Base-by-base conservation (phyloP, 2,888 invertebrate genomes). In the Podabrus alpinus region DNA sequence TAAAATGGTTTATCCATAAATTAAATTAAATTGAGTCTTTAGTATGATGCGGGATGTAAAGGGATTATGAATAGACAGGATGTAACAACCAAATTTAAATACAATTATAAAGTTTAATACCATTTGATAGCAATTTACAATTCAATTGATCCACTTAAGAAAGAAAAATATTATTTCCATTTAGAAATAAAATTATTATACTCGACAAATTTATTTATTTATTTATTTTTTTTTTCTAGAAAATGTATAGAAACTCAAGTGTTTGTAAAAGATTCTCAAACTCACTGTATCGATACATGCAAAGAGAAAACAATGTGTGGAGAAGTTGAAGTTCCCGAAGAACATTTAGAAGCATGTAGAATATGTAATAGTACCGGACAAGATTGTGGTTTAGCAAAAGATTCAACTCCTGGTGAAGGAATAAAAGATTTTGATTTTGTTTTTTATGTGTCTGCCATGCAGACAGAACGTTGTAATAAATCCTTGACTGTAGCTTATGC, bases 401-500 rank as follows among this genome's bases (percentile, higher is more conserved):
- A 87, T 19, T 91, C 91, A 13, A 86, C 86, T 45, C 88, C 90
- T 0, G 93, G 94, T 16, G 86, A 88, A 60, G 95, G 97, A 3
- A 93, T 95, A 15, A 89, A 91, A 71, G 92, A 94, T 80, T 94
- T 97, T 0, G 98, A 99, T 88, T 99, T 99, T 87, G 94, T 99
- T 1, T 93, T 99, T 80, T 99, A 99, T 87, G 97, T 99, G 9
- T 98, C 98, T 5, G 97, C 98, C 0, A 92, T 96, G 84, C 94
- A 97, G 86, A 97, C 98, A 0, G 94, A 95, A 29, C 78, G 83
- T n/a, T 99, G 99, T 86, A 92, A 93, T 78, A 93, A 95, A 80
- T 95, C 95, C 0, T 89, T 95, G 77, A 98, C 98, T 0, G 97
- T 98, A 1, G 98, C 99, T 0, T 99, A 98, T 88, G 98, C 99